phyloP scores from a whole-genome alignment of 2,888 invertebrate species.

The Ceriagrion tenellum region DNA sequence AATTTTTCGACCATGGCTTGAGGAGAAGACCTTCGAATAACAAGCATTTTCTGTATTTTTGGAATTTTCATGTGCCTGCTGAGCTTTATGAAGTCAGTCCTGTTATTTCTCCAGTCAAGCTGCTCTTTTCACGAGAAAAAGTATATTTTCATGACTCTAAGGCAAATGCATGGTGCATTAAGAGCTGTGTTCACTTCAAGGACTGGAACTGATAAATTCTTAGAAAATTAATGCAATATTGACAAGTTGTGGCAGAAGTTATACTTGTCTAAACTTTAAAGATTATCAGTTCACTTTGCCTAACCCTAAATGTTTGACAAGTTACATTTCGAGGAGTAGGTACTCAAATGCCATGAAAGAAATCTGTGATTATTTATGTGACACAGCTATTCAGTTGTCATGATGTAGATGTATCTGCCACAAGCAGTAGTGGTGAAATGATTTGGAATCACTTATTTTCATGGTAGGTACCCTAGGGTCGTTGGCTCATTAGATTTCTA shows the following conservation, averaged over 20 bases:
- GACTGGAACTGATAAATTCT: neutral
- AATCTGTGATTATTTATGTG: neutral
- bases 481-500: neutral
- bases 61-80: neutral
- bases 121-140: neutral
- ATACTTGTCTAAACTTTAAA: neutral
- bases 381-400: conserved; percentile 29
- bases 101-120: neutral
- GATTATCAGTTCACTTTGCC: neutral
- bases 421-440: neutral
- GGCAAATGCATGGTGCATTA: neutral
- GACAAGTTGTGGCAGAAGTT: neutral
- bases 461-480: conserved; percentile 48
- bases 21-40: conserved; percentile 83
- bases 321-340: neutral
- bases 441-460: conserved; percentile 36
- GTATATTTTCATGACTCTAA: neutral
- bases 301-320: neutral
- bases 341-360: neutral
- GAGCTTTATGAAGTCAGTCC: neutral
- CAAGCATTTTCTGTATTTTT: neutral
- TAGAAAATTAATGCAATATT: neutral
- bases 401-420: conserved; percentile 19
- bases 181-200: conserved; percentile 14
- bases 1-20: conserved; percentile 93